Evolutionary conservation across 2,113 vertebrate genomes (phyloP), one percentile per base, ranked within the genome.

Genomic region (Podarcis muralis): DNA sequence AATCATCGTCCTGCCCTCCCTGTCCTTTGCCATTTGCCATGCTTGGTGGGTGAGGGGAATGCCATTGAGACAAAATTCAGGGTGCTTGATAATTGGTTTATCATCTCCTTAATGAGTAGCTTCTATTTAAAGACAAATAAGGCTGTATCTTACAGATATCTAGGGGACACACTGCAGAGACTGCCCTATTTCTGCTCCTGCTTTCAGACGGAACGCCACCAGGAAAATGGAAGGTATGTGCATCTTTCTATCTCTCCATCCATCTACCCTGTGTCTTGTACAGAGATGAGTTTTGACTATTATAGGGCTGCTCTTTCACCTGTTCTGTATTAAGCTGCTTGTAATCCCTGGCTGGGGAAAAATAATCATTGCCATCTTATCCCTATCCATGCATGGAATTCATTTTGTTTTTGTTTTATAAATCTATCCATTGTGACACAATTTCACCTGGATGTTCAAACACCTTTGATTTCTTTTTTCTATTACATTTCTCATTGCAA

Each of bases 121-220:
- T 86, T 78, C 85, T 86, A 86, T 86, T 86, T 86, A 78, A 86
- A 18, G 74, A 86, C 59, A 86, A 68, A n/a, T 43, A 68, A 48
- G 85, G 27, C 62, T 86, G 22, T 16, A 13, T 66, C 59, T 68
- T 59, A 68, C 16, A 48, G 35, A 86, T 66, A 86, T 68, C 75
- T 86, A 78, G 75, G 85, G 78, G 85, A 68, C 35, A 78, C 27
- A 13, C 27, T 78, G 27, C 62, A 65, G 5, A 37, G 3, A 43
- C 35, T n/a, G 84, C 12, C 74, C 75, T 78, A 57, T 48, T 86
- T 43, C 57, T 35, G 65, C 7, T 43, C 59, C 83, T 68, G 37
- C 75, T 66, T 78, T 78, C 30, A 59, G 27, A 66, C 75, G 68
- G 59, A 59, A 43, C 48, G 59, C 35, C 37, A 48, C 1, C 69